Base-by-base conservation (phyloP, 2,888 invertebrate genomes). In the Limnephilus rhombicus region DNA sequence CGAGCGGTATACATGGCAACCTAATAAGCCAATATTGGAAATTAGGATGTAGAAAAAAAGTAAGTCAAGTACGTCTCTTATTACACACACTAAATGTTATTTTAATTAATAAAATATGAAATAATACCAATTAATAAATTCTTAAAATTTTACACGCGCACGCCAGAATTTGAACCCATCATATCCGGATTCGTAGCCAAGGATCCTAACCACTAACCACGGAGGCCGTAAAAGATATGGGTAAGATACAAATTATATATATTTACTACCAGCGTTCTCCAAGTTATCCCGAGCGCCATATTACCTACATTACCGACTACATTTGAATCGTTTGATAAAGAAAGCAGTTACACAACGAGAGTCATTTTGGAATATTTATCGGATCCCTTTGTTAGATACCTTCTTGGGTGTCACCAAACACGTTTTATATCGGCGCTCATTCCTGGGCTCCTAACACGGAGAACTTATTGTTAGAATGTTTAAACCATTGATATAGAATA, bases 291-390 rank as follows among this genome's bases (percentile, higher is more conserved):
- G 68, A 68, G n/a, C 68, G 9, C 68, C 68, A 68, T n/a, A 24
- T 68, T 24, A 68, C 83, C 83, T 82, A 45, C 80, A 31, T 83
- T 91, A 34, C 85, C 68, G 45, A 80, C 31, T 68, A 86, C 85
- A 45, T 86, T 68, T 68, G 68, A 68, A 68, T 41, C 24, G 41
- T 85, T 49, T 82, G 91, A 92, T 90, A 92, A 92, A 92, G 85
- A 92, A 92, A 92, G 49, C 85, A 41, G 89, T 91, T 83, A 89
- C 91, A 68, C 45, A 85, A 92, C 89, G 15, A 81, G 88, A 83
- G 80, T 85, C 91, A 45, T 91, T 85, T 91, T 85, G 89, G 90
- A 88, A 92, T 92, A 68, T 86, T 49, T 90, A 92, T 92, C 91
- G 53, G 90, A 90, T 86, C 68, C 92, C 90, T 90, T 91, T 92